These are phyloP conservation scores for Melanargia galathea DNA, from an alignment of 2,888 invertebrate genomes.

Conservation along the genomic window DNA sequence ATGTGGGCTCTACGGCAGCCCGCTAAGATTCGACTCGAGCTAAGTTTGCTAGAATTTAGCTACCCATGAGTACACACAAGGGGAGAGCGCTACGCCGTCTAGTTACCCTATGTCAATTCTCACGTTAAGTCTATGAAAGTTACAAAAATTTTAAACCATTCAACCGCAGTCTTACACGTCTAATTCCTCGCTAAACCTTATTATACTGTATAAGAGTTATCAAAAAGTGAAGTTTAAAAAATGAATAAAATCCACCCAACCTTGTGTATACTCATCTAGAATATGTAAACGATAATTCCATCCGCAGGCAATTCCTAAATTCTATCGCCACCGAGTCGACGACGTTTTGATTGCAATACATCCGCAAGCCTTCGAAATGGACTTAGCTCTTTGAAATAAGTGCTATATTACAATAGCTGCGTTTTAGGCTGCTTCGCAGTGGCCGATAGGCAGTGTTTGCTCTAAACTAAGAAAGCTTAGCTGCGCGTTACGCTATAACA, in stretches of 20 bases:
- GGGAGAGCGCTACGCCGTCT: constrained; percentile 15
- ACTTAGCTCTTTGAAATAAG: constrained; percentile 29
- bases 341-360: constrained; percentile 39
- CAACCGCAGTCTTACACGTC: constrained; percentile 30
- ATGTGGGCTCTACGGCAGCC: constrained; percentile 55
- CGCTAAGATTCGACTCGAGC: constrained; percentile 40
- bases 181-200: constrained; percentile 31
- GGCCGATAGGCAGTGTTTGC: constrained; percentile 35
- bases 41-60: constrained; percentile 55
- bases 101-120: constrained; percentile 31
- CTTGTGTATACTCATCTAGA: constrained; percentile 35
- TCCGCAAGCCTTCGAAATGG: constrained; percentile 42
- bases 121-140: constrained; percentile 34
- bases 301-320: constrained; percentile 38
- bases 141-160: constrained; percentile 27
- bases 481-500: constrained; percentile 31
- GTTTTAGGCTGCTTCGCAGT: constrained; percentile 30
- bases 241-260: constrained; percentile 25
- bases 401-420: constrained; percentile 26
- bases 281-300: constrained; percentile 32
- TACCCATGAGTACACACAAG: constrained; percentile 40
- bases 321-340: constrained; percentile 47
- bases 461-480: constrained; percentile 36
- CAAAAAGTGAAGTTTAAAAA: constrained; percentile 38
- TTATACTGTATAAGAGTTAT: constrained; percentile 41